These are phyloP conservation scores for Drosophila parabipectinata DNA, from an alignment of 1,140 invertebrate genomes.

Conservation along the genomic window DNA sequence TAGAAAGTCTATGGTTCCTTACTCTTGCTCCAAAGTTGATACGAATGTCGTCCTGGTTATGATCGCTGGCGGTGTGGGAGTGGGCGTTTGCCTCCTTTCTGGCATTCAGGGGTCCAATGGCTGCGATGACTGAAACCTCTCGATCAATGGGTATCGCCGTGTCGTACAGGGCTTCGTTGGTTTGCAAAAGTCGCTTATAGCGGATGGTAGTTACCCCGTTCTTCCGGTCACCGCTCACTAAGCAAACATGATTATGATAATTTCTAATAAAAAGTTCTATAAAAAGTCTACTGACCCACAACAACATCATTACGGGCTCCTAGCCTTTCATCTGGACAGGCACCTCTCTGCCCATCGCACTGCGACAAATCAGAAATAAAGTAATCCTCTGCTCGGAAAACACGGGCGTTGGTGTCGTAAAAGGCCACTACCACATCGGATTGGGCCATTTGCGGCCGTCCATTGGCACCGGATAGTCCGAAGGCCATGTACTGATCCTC, in stretches of 20 bases:
- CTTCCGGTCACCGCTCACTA: conserved; percentile 89
- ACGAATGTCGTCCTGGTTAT: conserved; percentile 89
- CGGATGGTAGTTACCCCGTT: conserved; percentile 93
- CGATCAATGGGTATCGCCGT: conserved; percentile 87
- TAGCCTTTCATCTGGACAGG: conserved; percentile 93
- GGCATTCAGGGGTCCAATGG: conserved; percentile 92
- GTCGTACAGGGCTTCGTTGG: conserved; percentile 90
- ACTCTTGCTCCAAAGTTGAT: conserved; percentile 89
- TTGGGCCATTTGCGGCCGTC: conserved; percentile 89
- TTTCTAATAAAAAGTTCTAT: no score
- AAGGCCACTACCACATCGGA: conserved; percentile 94
- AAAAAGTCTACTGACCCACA: conserved; percentile 84
- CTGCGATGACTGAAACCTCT: conserved; percentile 92
- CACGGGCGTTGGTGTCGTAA: conserved; percentile 88
- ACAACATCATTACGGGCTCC: conserved; percentile 92
- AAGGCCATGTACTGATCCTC: conserved; percentile 95
- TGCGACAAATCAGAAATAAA: conserved; percentile 93
- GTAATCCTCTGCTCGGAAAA: conserved; percentile 93
- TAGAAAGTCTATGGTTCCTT: not conserved
- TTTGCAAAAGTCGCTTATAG: conserved; percentile 90
- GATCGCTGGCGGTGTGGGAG: conserved; percentile 87
- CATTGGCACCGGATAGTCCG: conserved; percentile 91
- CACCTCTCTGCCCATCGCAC: conserved; percentile 91
- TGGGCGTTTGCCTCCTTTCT: conserved; percentile 93
- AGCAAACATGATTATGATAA: no score